Percentiles rank a stretch among this genome's conserved stretches.
These are phyloP conservation scores for Limonius californicus DNA, from an alignment of 1,140 invertebrate genomes.

Conservation along the genomic window DNA sequence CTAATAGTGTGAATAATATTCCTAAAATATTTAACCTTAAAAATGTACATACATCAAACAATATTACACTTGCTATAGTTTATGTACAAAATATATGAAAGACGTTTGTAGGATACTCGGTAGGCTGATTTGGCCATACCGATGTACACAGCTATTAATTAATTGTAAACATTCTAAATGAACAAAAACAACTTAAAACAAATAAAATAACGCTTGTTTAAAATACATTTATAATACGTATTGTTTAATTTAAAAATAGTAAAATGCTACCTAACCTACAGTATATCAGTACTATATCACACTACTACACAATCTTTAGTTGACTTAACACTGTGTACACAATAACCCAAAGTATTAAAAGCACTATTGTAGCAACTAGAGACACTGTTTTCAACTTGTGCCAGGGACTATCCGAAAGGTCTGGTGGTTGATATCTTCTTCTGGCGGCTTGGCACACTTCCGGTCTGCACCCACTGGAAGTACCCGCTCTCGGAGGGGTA, in stretches of 20 bases:
- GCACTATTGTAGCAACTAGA: slow-evolving; percentile 47
- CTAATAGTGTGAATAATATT: too few relatives aligned
- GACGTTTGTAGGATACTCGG: background rate
- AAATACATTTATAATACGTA: background rate
- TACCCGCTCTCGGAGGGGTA: background rate
- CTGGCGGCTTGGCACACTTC: slow-evolving; percentile 40
- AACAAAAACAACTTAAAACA: background rate
- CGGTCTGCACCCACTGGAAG: slow-evolving; percentile 36
- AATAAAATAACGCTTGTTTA: background rate
- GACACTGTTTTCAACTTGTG: slow-evolving; percentile 51
- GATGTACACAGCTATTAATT: background rate
- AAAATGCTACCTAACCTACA: background rate
- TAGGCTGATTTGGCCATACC: background rate
- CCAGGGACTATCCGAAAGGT: slow-evolving; percentile 50
- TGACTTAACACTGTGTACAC: slow-evolving; percentile 49
- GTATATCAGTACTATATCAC: background rate
- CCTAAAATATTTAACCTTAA: too few relatives aligned
- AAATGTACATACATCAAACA: too few relatives aligned
- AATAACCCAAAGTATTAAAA: slow-evolving; percentile 50
- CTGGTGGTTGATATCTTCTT: slow-evolving; percentile 37
- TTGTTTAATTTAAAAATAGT: background rate
- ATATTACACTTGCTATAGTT: too few relatives aligned
- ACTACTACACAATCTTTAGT: slow-evolving; percentile 32
- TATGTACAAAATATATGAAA: too few relatives aligned
- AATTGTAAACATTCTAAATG: background rate